Base-by-base conservation (phyloP, 2,113 vertebrate genomes). In the Calidris pygmaea region DNA sequence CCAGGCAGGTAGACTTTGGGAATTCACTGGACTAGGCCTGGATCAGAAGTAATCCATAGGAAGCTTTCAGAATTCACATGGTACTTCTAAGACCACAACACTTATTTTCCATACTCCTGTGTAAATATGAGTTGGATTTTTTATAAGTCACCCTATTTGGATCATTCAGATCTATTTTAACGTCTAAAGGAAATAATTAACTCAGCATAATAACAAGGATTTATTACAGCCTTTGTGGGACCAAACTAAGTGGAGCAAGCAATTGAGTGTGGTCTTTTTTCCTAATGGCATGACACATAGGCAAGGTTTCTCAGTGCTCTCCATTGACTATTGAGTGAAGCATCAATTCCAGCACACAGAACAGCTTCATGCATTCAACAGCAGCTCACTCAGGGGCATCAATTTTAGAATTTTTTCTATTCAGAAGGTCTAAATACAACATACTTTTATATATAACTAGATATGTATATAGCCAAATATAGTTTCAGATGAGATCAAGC, bases 211-310 rank as follows among this genome's bases (percentile, higher is more conserved):
- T 76, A 84, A 66, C 37, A 88, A 59, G 32, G 70, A 85, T 70
- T 90, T 94, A 94, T 62, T 85, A 66, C 19, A 76, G 53, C 24
- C 21, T 92, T 90, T 88, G 39, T 53, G 55, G 21, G 48, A 92
- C n/a, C 27, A 90, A 70, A 88, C 37, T 73, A 86, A 86, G 45
- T 19, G 41, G 45, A 73, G 48, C 12, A 90, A 96, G 62, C 48
- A 90, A 79, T 7, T n/a, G 62, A 60, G 9, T n/a, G 32, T 50
- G 52, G 29, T 21, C 14, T 29, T 70, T 80, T 66, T 35, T 60
- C 2, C 8, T 65, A n/a, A 30, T 66, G 43, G 7, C 9, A 59
- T 56, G 18, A 58, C 65, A 79, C 30, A 22, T 60, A 66, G 6
- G 7, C 41, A 88, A 73, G 62, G 29, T 43, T 83, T 89, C 89